A percentile compares a stretch with the other conserved stretches of the same genome.
Evolutionary conservation across 2,797 vertebrate genomes (phyloP).

Genomic region (Eulemur coronatus): DNA sequence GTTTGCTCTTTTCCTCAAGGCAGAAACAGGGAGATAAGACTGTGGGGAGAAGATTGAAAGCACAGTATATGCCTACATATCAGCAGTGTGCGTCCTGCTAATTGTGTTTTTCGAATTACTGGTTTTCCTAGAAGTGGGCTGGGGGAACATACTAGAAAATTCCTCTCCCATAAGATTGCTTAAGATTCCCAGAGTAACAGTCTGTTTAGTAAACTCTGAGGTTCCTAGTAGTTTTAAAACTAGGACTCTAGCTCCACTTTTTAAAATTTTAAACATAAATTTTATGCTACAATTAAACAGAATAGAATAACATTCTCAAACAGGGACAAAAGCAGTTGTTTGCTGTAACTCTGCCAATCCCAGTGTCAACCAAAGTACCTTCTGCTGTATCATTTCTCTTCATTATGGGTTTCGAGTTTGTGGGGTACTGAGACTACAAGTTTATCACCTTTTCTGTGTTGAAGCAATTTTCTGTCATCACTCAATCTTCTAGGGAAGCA

Average conservation of each 20-base stretch:
- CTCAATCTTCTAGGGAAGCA: background rate
- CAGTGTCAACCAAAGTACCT: background rate
- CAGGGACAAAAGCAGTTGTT: background rate
- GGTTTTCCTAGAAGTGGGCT: background rate
- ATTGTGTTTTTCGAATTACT: background rate
- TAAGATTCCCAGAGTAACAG: background rate
- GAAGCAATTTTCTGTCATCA: background rate
- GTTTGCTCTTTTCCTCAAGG: background rate
- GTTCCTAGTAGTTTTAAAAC: background rate
- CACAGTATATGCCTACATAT: background rate
- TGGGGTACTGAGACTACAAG: background rate
- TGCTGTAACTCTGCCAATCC: background rate
- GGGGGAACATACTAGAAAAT: background rate
- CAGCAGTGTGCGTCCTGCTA: background rate
- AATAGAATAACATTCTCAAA: background rate
- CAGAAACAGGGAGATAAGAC: background rate
- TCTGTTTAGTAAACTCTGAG: background rate
- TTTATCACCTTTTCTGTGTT: background rate
- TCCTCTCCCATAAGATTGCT: background rate
- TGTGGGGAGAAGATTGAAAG: background rate
- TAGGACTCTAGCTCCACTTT: background rate
- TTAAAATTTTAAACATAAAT: background rate
- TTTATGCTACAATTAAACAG: background rate
- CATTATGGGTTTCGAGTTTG: background rate
- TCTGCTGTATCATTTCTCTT: background rate